Percentiles rank a stretch among this genome's conserved stretches.
These are phyloP conservation scores for Tyrophagus putrescentiae DNA, from an alignment of 1,140 invertebrate genomes.

Conservation along the genomic window DNA sequence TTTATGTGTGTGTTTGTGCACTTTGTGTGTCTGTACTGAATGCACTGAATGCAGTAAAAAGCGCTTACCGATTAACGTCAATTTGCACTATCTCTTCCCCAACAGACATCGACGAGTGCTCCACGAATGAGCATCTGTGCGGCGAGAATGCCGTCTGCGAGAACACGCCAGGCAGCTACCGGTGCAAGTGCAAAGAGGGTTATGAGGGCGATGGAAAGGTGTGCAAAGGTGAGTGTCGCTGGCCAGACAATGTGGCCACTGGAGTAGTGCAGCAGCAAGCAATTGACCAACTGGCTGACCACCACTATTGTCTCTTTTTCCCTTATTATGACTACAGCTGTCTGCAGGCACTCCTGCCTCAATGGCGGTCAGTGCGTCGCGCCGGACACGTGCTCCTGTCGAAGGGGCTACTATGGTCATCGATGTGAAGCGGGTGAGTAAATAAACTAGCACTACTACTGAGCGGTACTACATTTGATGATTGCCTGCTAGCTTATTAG, in stretches of 20 bases:
- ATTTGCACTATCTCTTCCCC: no score
- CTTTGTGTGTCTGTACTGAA: no score
- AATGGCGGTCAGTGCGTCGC: constrained; percentile 65
- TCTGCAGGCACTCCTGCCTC: constrained; percentile 58
- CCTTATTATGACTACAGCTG: constrained; percentile 42
- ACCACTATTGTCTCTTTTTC: background rate
- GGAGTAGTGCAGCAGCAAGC: background rate
- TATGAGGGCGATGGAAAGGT: constrained; percentile 64
- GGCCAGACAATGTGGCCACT: background rate
- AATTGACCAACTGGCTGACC: no score
- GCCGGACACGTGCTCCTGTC: constrained; percentile 60
- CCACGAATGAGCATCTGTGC: constrained; percentile 49
- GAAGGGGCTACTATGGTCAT: constrained; percentile 58
- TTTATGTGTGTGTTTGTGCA: no score
- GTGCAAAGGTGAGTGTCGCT: constrained; percentile 53
- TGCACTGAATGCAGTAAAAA: no score
- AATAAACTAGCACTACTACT: no score
- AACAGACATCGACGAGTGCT: constrained; percentile 60
- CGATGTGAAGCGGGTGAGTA: constrained; percentile 51
- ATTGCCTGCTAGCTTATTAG: background rate
- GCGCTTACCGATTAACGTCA: no score
- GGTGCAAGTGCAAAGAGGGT: constrained; percentile 61
- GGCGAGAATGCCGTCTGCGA: constrained; percentile 60
- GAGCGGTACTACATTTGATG: no score
- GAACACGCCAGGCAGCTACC: constrained; percentile 69